Conservation (phyloP, 2,888 invertebrate genomes). For the Vandiemenella viatica region DNA sequence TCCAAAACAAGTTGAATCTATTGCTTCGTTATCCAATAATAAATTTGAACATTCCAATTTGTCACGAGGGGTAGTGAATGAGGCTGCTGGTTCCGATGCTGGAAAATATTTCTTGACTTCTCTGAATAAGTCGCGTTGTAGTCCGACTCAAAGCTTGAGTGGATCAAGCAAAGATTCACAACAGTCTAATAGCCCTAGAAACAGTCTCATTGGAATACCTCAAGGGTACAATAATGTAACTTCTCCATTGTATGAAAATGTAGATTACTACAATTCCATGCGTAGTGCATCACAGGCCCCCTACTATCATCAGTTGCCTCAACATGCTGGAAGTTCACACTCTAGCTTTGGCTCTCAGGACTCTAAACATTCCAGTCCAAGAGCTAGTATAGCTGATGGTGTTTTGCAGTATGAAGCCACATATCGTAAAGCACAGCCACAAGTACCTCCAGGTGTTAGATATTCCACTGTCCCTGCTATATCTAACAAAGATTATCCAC, state of each 20-base stretch:
- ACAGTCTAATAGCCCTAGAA: constrained; percentile 30
- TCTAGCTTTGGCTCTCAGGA: constrained; percentile 31
- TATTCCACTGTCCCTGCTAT: background rate
- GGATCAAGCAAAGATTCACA: constrained; percentile 38
- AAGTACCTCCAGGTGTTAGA: constrained; percentile 47
- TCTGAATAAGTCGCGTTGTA: constrained; percentile 25
- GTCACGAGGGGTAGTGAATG: constrained; percentile 1
- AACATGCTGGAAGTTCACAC: constrained; percentile 24
- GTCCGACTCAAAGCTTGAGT: constrained; percentile 44
- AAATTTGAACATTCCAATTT: constrained; percentile 7
- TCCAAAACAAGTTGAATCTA: constrained; percentile 54
- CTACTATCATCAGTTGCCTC: constrained; percentile 41
- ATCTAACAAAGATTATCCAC: constrained; percentile 23
- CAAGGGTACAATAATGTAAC: constrained; percentile 19
- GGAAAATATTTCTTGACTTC: constrained; percentile 3
- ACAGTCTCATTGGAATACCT: constrained; percentile 25
- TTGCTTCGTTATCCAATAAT: constrained; percentile 25
- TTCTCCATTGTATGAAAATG: constrained; percentile 62
- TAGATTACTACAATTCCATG: constrained; percentile 55
- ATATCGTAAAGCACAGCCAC: constrained; percentile 65
- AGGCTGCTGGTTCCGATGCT: constrained; percentile 3
- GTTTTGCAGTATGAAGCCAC: constrained; percentile 36
- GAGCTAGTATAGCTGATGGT: constrained; percentile 29
- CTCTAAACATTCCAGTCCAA: constrained; percentile 33
- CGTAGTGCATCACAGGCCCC: constrained; percentile 35